Evolutionary conservation across 1,140 invertebrate genomes (phyloP).

Genomic region (Trichonephila clavata): DNA sequence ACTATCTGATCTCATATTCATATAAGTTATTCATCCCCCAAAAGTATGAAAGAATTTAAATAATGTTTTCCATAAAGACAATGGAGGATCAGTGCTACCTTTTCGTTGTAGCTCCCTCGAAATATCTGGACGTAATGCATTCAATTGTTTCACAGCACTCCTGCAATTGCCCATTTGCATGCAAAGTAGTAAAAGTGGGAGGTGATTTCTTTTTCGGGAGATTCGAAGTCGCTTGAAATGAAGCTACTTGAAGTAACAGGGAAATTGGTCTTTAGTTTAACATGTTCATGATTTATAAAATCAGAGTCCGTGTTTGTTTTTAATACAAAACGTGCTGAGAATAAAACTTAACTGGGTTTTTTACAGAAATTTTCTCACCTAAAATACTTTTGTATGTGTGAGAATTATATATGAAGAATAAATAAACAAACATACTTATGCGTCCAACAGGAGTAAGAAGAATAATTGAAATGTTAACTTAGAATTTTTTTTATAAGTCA

Average conservation of each 20-base stretch:
- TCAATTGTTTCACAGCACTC: slow-evolving; percentile 32
- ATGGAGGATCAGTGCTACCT: slow-evolving; percentile 43
- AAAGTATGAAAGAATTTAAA: slow-evolving; percentile 46
- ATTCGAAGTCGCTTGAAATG: background rate
- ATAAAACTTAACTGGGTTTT: too few relatives aligned
- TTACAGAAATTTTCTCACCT: too few relatives aligned
- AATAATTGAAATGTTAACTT: too few relatives aligned
- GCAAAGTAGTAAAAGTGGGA: slow-evolving; percentile 40
- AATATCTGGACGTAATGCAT: background rate
- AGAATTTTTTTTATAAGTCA: too few relatives aligned
- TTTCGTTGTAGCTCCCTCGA: slow-evolving; percentile 30
- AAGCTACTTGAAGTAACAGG: slow-evolving; percentile 4
- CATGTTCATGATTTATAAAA: background rate
- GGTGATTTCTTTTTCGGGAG: slow-evolving; percentile 18
- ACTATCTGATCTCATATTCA: slow-evolving; percentile 55
- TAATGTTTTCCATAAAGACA: slow-evolving; percentile 35
- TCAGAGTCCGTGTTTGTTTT: too few relatives aligned
- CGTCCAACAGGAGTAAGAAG: too few relatives aligned
- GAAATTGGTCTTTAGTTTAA: slow-evolving; percentile 36
- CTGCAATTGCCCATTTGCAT: slow-evolving; percentile 62
- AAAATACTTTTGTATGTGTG: too few relatives aligned
- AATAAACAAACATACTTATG: too few relatives aligned
- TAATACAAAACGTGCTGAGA: too few relatives aligned
- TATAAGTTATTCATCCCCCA: slow-evolving; percentile 38
- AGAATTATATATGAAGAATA: too few relatives aligned